Evolutionary conservation across 2,797 vertebrate genomes (phyloP).

Genomic region (Craterocephalus amniculus): DNA sequence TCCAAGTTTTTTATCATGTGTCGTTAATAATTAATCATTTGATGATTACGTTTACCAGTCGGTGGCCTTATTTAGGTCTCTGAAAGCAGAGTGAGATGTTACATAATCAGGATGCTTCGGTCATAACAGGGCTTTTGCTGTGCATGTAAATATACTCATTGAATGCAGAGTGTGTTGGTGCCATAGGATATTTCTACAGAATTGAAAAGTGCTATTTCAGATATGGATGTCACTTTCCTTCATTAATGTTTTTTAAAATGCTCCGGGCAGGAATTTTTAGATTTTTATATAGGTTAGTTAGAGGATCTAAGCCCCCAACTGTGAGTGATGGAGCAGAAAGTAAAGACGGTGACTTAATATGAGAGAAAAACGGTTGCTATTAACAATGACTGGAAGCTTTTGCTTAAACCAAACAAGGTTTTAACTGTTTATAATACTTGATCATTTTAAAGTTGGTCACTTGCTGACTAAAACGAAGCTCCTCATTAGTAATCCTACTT

Average conservation of each 20-base stretch:
- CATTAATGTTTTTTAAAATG: neutral
- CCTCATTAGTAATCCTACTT: neutral
- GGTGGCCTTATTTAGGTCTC: neutral
- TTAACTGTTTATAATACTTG: no score
- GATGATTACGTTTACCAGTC: neutral
- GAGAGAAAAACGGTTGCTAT: neutral
- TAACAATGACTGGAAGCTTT: neutral
- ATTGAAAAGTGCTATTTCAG: neutral
- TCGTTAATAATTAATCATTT: neutral
- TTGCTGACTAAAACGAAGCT: neutral
- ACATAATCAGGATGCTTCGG: neutral
- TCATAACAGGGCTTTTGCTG: neutral
- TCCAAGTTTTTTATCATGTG: neutral
- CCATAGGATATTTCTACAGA: neutral
- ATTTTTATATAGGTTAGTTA: neutral
- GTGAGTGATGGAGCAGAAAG: neutral
- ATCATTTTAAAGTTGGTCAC: neutral
- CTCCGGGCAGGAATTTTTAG: neutral
- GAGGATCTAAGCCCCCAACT: neutral
- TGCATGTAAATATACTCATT: neutral
- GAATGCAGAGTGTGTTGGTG: neutral
- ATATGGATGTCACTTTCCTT: neutral
- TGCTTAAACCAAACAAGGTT: constrained; percentile 5
- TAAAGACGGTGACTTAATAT: neutral
- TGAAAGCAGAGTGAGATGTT: neutral